Evolutionary conservation across 2,113 vertebrate species (phyloP).

Genomic region (Crotalus viridis): DNA sequence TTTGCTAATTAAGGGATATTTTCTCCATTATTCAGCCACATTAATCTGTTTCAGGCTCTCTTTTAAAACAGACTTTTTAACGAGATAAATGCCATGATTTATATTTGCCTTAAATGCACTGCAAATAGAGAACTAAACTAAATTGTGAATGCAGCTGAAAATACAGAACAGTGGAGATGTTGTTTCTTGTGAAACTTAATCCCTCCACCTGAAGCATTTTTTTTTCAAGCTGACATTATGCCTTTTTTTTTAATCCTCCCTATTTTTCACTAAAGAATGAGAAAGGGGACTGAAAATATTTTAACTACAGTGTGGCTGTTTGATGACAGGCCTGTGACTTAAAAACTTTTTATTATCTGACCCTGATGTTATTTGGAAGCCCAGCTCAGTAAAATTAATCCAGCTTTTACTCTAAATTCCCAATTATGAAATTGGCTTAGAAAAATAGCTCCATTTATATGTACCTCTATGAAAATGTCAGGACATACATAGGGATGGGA

Average conservation of each 20-base stretch:
- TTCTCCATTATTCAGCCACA: slow-evolving; percentile 6
- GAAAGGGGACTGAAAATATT: accelerated
- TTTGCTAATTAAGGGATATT: neutral
- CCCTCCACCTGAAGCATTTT: neutral
- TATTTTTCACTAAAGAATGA: neutral
- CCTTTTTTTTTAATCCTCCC: neutral
- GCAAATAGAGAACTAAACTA: neutral
- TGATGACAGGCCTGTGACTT: accelerated
- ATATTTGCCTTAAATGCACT: neutral
- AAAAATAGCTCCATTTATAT: neutral
- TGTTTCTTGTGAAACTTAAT: neutral
- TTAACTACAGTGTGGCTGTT: neutral
- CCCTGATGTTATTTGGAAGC: neutral
- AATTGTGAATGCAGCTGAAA: neutral
- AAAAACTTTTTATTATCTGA: neutral
- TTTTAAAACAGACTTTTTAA: neutral
- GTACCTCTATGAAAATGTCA: neutral
- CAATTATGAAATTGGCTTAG: neutral
- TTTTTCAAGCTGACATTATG: neutral
- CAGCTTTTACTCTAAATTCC: neutral
- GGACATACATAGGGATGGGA: neutral
- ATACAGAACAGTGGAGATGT: neutral
- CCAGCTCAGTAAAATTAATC: neutral
- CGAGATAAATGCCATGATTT: neutral
- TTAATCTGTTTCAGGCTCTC: neutral